Conservation (phyloP, 2,888 invertebrate genomes). For the Lycophotia porphyrea region DNA sequence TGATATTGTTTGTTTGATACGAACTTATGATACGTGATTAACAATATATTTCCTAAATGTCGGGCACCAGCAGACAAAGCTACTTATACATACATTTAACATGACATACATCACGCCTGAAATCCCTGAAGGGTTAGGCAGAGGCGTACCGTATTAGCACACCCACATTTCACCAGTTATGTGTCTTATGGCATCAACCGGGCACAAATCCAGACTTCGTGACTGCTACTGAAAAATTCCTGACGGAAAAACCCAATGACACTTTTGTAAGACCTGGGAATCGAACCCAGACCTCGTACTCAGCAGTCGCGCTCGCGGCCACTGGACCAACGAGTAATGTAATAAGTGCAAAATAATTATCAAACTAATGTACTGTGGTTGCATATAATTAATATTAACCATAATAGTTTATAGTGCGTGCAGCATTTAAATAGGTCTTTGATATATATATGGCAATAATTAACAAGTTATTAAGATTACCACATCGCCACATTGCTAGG, state of each 20-base stretch:
- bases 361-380: background rate
- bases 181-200: no score
- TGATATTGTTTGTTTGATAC: no score
- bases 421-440: background rate
- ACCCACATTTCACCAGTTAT: background rate
- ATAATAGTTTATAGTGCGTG: background rate
- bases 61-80: background rate
- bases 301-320: no score
- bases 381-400: background rate
- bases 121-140: background rate
- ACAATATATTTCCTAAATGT: background rate
- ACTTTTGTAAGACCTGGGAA: no score
- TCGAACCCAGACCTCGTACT: no score
- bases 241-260: no score
- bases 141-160: background rate
- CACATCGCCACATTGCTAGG: constrained; percentile 3
- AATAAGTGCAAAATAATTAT: background rate
- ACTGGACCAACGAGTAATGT: no score
- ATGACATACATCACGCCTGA: background rate
- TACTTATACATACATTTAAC: background rate
- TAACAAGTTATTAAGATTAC: constrained; percentile 1
- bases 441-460: background rate
- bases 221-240: no score
- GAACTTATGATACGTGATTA: background rate
- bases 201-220: no score